A percentile compares a stretch with the other conserved stretches of the same genome.
These are phyloP conservation scores for Strigops habroptila DNA, from an alignment of 2,113 vertebrate genomes.

Conservation along the genomic window DNA sequence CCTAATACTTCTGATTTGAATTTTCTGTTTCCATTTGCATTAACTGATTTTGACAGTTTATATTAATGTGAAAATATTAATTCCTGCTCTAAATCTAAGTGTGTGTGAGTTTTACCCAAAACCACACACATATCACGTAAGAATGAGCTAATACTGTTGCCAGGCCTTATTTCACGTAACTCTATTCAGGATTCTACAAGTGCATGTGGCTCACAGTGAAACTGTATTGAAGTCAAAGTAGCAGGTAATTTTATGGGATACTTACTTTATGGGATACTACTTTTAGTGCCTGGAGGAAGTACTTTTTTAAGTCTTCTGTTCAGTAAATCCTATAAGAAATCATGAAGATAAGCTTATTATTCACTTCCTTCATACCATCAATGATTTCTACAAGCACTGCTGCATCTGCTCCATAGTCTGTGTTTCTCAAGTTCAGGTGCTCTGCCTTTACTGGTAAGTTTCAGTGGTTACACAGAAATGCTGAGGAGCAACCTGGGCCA, in stretches of 20 bases:
- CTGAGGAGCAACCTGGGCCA: background rate
- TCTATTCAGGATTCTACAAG: background rate
- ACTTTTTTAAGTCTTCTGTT: background rate
- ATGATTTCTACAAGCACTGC: background rate
- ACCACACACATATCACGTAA: accelerated
- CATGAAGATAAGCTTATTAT: background rate
- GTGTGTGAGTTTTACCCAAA: background rate
- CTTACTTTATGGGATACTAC: background rate
- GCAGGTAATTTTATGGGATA: background rate
- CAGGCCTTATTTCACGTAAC: background rate
- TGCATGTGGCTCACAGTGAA: background rate
- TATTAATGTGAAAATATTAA: background rate
- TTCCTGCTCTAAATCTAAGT: background rate
- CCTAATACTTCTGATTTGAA: background rate
- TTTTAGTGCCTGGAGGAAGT: background rate
- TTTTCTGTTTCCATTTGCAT: background rate
- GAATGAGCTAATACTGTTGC: background rate
- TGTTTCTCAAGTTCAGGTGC: background rate
- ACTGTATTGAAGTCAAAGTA: background rate
- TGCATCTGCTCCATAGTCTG: background rate
- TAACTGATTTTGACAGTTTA: background rate
- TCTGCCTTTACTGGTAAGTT: background rate
- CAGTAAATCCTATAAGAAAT: background rate
- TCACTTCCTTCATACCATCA: background rate
- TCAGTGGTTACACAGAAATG: background rate